phyloP scores from a whole-genome alignment of 2,797 vertebrate genomes.

The Podargus strigoides region DNA sequence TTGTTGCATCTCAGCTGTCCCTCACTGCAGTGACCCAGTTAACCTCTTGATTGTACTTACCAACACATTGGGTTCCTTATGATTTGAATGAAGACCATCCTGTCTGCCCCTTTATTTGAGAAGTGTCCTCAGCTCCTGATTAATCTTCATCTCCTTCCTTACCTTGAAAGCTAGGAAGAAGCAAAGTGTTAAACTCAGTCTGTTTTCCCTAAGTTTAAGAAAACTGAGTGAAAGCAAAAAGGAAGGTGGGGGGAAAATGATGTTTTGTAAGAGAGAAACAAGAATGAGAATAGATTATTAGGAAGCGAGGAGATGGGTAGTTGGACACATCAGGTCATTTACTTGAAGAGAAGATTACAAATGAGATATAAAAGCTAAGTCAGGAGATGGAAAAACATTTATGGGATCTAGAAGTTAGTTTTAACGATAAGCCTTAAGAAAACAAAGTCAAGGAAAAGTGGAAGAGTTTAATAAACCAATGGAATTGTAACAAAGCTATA shows the following conservation, averaged over 20 bases:
- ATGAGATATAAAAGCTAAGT: neutral
- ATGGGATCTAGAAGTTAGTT: neutral
- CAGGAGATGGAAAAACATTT: neutral
- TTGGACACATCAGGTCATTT: neutral
- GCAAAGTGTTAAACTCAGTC: neutral
- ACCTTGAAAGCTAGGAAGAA: neutral
- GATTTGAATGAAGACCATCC: neutral
- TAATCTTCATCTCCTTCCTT: neutral
- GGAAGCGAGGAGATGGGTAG: neutral
- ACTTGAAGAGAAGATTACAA: neutral
- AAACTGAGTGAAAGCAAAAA: neutral
- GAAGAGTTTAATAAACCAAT: slow-evolving; percentile 5
- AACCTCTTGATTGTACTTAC: neutral
- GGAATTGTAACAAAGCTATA: slow-evolving; percentile 6
- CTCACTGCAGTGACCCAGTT: neutral
- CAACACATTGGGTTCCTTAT: neutral
- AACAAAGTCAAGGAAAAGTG: neutral
- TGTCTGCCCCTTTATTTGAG: neutral
- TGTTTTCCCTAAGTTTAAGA: neutral
- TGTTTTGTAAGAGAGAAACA: neutral
- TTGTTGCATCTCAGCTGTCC: neutral
- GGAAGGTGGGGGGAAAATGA: neutral
- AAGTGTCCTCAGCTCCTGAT: neutral
- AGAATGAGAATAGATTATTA: neutral
- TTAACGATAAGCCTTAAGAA: slow-evolving; percentile 3